Conservation (phyloP, 2,797 vertebrate genomes). For the Nannoperca australis region DNA sequence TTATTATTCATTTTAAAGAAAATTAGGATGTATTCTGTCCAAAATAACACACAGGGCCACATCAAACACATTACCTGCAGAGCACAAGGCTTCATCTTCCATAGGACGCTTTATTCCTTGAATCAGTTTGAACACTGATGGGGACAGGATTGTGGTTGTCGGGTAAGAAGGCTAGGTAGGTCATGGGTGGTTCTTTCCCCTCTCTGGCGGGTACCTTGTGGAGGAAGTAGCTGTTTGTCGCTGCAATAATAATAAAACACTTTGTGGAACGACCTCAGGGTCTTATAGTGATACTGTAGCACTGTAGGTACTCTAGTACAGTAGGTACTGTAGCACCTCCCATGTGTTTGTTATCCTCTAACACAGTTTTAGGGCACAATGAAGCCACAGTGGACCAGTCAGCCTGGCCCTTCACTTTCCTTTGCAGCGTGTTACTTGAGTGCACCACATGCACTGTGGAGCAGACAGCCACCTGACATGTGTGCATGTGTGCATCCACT, state of each 20-base stretch:
- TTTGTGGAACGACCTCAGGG: neutral
- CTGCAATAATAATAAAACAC: no score
- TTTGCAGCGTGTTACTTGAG: neutral
- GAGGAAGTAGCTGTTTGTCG: neutral
- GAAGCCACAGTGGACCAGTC: neutral
- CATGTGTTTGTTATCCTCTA: conserved; percentile 1
- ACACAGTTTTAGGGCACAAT: no score
- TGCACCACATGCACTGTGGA: neutral
- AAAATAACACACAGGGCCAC: neutral
- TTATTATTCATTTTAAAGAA: neutral
- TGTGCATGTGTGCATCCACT: neutral
- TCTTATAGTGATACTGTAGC: neutral
- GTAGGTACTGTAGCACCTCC: neutral
- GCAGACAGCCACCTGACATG: neutral
- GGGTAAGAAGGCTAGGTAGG: no score
- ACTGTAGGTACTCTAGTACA: no score
- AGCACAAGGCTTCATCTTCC: no score
- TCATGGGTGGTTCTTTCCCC: neutral
- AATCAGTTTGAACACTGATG: neutral
- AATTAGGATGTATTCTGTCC: neutral
- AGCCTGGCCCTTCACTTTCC: neutral
- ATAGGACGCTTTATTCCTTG: no score
- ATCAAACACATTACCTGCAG: no score
- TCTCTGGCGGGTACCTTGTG: conserved; percentile 12
- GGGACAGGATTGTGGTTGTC: conserved; percentile 1